Evolutionary conservation across 2,797 vertebrate genomes (phyloP).

Genomic region (Buceros bicornis): DNA sequence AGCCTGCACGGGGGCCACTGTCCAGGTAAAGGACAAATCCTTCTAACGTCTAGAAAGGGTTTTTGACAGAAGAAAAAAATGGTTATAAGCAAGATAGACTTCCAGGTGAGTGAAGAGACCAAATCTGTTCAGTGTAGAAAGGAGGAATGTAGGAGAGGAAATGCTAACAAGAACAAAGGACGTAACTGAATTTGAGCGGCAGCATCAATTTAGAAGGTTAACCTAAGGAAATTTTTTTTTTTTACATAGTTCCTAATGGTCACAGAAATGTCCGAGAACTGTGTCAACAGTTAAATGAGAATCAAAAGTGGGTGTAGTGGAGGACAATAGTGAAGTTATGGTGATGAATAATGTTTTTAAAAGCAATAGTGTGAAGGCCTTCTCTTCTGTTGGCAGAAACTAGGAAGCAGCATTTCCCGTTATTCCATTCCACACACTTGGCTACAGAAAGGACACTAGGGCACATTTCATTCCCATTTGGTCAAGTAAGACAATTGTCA

Average conservation of each 20-base stretch:
- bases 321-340: neutral
- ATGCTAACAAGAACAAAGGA: neutral
- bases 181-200: neutral
- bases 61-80: neutral
- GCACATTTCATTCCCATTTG: neutral
- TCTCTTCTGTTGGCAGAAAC: neutral
- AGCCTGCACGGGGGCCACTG: neutral
- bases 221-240: neutral
- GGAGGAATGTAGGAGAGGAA: neutral
- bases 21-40: neutral
- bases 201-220: neutral
- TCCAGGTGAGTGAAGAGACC: neutral
- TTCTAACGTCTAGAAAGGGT: neutral
- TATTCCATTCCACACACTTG: neutral
- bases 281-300: neutral
- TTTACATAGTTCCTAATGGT: neutral
- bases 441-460: neutral
- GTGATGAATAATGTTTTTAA: neutral
- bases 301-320: rapidly evolving
- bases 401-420: neutral
- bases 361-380: neutral
- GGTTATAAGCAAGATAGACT: neutral
- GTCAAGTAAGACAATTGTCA: neutral
- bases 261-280: neutral
- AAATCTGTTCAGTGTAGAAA: neutral